Percentiles rank a stretch among this genome's conserved stretches.
These are phyloP conservation scores for Manis crassicaudata DNA, from an alignment of 2,797 vertebrate genomes.

Conservation along the genomic window DNA sequence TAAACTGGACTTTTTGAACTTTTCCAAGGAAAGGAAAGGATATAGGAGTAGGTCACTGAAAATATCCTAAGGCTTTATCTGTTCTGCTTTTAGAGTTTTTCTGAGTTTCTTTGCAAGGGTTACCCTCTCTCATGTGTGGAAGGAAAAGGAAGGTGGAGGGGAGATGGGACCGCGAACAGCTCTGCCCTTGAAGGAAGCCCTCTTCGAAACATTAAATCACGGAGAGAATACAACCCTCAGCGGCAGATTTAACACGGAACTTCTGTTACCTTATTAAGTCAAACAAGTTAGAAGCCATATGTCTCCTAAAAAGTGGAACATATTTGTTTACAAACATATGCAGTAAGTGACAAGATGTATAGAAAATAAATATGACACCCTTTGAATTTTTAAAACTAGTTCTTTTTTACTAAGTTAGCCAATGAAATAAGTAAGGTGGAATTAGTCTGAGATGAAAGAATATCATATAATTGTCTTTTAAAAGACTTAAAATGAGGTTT, in stretches of 20 bases:
- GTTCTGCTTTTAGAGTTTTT: background rate
- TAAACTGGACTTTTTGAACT: background rate
- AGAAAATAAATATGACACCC: constrained; percentile 78
- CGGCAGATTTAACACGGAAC: constrained; percentile 63
- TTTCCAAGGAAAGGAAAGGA: background rate
- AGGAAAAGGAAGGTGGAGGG: background rate
- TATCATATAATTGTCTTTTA: background rate
- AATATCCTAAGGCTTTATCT: background rate
- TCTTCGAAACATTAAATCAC: constrained; percentile 42
- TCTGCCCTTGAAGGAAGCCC: background rate
- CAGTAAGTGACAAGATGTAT: constrained; percentile 71
- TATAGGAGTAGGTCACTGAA: background rate
- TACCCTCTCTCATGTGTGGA: background rate
- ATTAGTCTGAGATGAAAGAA: constrained; percentile 15
- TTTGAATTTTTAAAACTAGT: constrained; percentile 67
- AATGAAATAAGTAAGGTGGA: background rate
- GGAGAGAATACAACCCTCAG: constrained; percentile 42
- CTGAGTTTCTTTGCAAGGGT: background rate
- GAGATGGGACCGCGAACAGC: background rate
- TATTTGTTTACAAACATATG: constrained; percentile 82
- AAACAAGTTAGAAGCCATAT: constrained; percentile 77
- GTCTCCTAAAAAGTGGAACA: constrained; percentile 74
- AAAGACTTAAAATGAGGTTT: background rate
- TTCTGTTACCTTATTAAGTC: constrained; percentile 77
- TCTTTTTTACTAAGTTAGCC: constrained; percentile 53